A percentile compares a stretch with the other conserved stretches of the same genome.
Conservation (phyloP, 2,888 invertebrate species). For the Ophion ellenae region DNA sequence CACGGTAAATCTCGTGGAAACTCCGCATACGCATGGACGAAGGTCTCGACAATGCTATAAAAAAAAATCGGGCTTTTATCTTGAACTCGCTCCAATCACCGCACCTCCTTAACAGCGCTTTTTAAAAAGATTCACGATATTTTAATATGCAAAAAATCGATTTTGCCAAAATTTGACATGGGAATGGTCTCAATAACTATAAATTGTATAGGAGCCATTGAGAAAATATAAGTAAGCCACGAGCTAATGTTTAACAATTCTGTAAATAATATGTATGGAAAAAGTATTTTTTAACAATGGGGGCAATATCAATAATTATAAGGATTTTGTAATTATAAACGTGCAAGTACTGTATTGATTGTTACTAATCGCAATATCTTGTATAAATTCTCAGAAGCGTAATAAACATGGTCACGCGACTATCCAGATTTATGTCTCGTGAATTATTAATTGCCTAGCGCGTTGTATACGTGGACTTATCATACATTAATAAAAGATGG, state of each 20-base stretch:
- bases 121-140: too few relatives aligned
- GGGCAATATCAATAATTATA: neutral
- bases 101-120: too few relatives aligned
- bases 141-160: too few relatives aligned
- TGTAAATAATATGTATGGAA: neutral
- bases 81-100: too few relatives aligned
- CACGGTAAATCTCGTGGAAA: too few relatives aligned
- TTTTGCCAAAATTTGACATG: neutral
- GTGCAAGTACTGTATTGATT: neutral
- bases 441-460: conserved; percentile 8
- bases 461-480: neutral
- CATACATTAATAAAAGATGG: neutral
- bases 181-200: neutral
- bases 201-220: neutral
- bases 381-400: neutral
- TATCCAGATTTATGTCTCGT: neutral
- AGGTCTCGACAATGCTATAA: too few relatives aligned
- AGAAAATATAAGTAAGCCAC: neutral
- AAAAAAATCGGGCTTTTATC: too few relatives aligned
- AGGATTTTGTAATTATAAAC: neutral
- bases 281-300: neutral
- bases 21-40: too few relatives aligned
- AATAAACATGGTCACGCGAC: conserved; percentile 12
- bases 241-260: neutral
- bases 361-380: neutral